Conservation (phyloP, 1,140 invertebrate genomes). For the Trialeurodes vaporariorum region DNA sequence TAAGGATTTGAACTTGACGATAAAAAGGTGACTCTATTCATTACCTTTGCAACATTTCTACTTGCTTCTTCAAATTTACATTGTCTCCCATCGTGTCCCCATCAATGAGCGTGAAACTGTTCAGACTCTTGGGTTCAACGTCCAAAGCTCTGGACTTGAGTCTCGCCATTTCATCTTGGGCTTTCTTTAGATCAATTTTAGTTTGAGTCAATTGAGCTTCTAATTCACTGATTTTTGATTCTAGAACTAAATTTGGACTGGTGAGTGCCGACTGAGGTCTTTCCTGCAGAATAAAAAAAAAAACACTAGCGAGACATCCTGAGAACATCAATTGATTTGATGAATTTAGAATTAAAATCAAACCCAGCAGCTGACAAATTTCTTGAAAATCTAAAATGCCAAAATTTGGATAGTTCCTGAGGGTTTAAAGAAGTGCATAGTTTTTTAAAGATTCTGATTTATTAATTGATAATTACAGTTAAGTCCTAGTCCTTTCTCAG, state of each 20-base stretch:
- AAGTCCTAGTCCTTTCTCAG: no score
- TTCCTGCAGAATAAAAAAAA: constrained; percentile 3
- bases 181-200: constrained; percentile 57
- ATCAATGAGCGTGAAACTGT: constrained; percentile 6
- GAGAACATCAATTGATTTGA: no score
- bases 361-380: no score
- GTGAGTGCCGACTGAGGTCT: background rate
- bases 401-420: no score
- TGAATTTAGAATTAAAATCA: no score
- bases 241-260: constrained; percentile 43
- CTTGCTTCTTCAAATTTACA: constrained; percentile 10
- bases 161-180: constrained; percentile 44
- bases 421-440: no score
- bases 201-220: constrained; percentile 66
- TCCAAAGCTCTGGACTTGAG: background rate
- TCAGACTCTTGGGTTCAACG: background rate
- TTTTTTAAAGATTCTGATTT: no score
- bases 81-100: constrained; percentile 2
- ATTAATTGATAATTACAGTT: no score
- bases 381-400: no score
- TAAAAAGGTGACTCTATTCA: no score
- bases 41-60: constrained; percentile 29
- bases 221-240: constrained; percentile 68
- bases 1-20: no score
- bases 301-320: no score